A percentile compares a stretch with the other conserved stretches of the same genome.
Evolutionary conservation across 2,113 vertebrate species (phyloP).

Genomic region (Cyphomyrus plagiostoma): DNA sequence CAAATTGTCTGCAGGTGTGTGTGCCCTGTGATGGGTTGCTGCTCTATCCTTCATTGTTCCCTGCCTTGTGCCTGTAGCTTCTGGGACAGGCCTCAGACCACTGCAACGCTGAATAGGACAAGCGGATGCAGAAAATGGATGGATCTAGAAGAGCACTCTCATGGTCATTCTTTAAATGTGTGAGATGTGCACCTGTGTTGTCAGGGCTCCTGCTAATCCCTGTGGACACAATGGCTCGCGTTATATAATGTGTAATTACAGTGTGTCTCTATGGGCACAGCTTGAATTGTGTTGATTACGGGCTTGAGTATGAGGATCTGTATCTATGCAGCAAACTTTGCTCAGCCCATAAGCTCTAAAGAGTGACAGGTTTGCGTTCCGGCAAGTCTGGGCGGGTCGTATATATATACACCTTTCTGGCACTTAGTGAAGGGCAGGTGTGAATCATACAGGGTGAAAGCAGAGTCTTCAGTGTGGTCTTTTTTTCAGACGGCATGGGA

Average conservation of each 20-base stretch:
- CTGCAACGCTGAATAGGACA: not conserved
- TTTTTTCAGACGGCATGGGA: not conserved
- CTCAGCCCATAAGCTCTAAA: not conserved
- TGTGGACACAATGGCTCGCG: not conserved
- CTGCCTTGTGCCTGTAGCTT: not conserved
- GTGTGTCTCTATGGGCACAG: not conserved
- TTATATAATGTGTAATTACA: not conserved
- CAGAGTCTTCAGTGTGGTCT: not conserved
- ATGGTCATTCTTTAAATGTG: not conserved
- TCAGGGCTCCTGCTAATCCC: not conserved
- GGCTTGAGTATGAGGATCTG: not conserved
- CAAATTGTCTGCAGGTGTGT: not conserved
- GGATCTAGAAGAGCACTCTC: not conserved
- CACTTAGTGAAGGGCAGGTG: not conserved
- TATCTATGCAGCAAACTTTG: not conserved
- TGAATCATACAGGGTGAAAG: slow-evolving; percentile 3
- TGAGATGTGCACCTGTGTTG: not conserved
- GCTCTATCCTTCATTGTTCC: not conserved
- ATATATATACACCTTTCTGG: not conserved
- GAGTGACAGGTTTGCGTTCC: not conserved
- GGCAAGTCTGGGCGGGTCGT: not conserved
- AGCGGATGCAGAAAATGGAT: not conserved
- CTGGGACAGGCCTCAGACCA: not conserved
- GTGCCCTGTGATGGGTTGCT: not conserved
- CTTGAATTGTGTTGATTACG: not conserved